Conservation (phyloP, 2,113 vertebrate species). For the Phaethon lepturus region DNA sequence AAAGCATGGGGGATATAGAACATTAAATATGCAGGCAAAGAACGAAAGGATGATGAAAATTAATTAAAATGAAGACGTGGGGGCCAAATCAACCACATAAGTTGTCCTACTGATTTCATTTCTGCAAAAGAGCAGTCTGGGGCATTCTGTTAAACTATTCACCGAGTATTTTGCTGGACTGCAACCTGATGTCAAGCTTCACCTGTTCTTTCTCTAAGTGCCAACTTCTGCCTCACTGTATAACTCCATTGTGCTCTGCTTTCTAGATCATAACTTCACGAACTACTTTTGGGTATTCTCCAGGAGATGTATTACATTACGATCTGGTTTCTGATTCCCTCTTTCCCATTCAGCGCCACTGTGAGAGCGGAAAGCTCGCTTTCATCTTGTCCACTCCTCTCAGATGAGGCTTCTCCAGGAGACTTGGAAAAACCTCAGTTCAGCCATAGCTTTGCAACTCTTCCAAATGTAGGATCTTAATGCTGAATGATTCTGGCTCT, state of each 20-base stretch:
- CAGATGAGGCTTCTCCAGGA: background rate
- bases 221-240: background rate
- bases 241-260: background rate
- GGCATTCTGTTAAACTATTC: background rate
- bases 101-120: background rate
- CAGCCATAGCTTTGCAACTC: background rate
- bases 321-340: background rate
- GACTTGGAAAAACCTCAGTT: background rate
- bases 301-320: background rate
- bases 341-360: background rate
- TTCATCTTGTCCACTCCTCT: background rate
- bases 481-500: background rate
- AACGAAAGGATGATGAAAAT: background rate
- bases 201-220: background rate
- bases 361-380: background rate
- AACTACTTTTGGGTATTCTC: background rate
- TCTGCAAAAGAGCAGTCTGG: background rate
- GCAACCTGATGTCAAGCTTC: background rate
- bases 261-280: background rate
- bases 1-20: background rate
- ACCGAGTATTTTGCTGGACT: background rate
- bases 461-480: background rate
- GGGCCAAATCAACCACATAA: background rate
- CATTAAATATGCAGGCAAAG: background rate
- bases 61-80: background rate